Evolutionary conservation across 2,113 vertebrate species (phyloP).

Genomic region (Sterna hirundo): DNA sequence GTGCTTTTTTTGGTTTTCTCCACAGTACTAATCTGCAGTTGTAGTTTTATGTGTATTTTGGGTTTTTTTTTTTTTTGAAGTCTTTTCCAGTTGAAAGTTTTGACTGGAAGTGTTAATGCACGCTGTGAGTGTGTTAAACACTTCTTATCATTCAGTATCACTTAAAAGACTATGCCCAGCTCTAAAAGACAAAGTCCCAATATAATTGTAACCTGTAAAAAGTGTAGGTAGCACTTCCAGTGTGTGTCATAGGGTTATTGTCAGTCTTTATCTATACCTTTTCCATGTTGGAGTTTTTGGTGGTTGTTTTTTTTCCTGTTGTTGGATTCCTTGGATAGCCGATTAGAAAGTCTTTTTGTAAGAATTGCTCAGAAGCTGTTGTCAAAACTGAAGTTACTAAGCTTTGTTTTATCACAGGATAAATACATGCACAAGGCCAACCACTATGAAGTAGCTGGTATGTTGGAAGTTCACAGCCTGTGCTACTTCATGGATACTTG

Average conservation of each 20-base stretch:
- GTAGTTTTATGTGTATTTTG: background rate
- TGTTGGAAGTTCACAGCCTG: background rate
- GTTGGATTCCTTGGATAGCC: background rate
- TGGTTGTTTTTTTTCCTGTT: background rate
- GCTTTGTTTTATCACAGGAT: background rate
- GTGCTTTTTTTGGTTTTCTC: background rate
- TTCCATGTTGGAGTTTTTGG: background rate
- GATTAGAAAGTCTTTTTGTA: background rate
- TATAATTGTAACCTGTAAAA: background rate
- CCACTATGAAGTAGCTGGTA: background rate
- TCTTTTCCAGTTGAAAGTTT: background rate
- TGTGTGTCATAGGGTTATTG: background rate
- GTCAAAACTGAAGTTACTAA: background rate
- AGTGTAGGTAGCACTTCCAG: background rate
- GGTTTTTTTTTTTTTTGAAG: background rate
- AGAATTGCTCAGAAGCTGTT: background rate
- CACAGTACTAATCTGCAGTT: background rate
- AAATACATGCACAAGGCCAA: background rate
- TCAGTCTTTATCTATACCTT: background rate
- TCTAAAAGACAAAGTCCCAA: background rate
- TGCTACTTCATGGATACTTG: background rate
- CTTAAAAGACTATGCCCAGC: background rate
- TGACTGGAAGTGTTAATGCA: background rate
- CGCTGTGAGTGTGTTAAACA: background rate
- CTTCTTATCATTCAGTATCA: background rate